Evolutionary conservation across 2,113 vertebrate genomes (phyloP).

Genomic region (Coptodon bakossiorum): DNA sequence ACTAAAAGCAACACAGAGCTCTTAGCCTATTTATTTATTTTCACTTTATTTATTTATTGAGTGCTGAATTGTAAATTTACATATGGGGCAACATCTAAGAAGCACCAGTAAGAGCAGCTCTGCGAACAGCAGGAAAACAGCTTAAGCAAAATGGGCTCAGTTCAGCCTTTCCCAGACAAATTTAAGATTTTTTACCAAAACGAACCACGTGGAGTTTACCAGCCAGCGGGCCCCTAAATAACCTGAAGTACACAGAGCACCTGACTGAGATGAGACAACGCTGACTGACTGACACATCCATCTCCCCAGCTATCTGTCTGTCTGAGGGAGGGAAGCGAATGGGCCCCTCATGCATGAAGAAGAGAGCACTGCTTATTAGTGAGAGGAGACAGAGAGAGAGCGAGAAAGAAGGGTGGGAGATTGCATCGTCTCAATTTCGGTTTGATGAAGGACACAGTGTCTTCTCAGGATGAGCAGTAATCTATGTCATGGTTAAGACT

Average conservation of each 20-base stretch:
- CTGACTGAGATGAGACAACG: conserved; percentile 48
- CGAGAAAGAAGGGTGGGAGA: neutral
- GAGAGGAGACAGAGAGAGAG: conserved; percentile 6
- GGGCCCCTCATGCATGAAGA: conserved; percentile 52
- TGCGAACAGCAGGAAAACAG: conserved; percentile 4
- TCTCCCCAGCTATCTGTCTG: conserved; percentile 54
- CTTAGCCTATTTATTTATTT: neutral
- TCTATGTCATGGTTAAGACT: neutral
- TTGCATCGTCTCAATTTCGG: conserved; percentile 31
- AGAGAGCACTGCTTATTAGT: conserved; percentile 54
- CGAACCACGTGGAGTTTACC: neutral
- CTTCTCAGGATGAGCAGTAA: conserved; percentile 19
- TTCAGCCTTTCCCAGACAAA: conserved; percentile 9
- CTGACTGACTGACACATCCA: conserved; percentile 64
- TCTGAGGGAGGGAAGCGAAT: conserved; percentile 13
- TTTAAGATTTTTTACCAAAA: conserved; percentile 14
- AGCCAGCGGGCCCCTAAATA: conserved; percentile 41
- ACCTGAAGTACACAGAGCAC: conserved; percentile 32
- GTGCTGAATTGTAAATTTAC: conserved; percentile 9
- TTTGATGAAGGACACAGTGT: conserved; percentile 45
- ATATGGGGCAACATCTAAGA: neutral
- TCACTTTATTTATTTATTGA: neutral
- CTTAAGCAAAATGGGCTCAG: conserved; percentile 3
- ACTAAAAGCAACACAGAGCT: neutral
- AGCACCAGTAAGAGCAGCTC: neutral